Evolutionary conservation across 2,797 vertebrate species (phyloP), one percentile per base, ranked within the genome.

Genomic region (Danio tinwini): DNA sequence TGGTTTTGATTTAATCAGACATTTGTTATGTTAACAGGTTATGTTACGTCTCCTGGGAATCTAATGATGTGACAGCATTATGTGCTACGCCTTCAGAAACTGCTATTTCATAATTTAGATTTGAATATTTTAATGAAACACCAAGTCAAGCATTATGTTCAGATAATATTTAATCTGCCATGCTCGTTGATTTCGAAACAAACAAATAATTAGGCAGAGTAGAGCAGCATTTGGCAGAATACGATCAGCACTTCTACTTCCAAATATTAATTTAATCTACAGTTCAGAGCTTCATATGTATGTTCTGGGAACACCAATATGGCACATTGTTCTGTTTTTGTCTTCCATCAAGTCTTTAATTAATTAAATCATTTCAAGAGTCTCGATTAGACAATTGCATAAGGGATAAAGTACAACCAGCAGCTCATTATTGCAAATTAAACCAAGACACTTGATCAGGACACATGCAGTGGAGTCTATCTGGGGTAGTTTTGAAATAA

Each of bases 241-340:
- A 10, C 52, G 5, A 56, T 44, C 39, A 56, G 5, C 5, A 16
- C 37, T 58, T 73, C 58, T 37, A 68, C 47, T 40, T 73, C 14
- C 42, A 49, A n/a, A n/a, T 50, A 84, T 77, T 39, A n/a, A 77
- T 69, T 81, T 49, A 68, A 70, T 68, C 44, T 68, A 10, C 5
- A 0, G 19, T 67, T 67, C 19, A 37, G n/a, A 19, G 47, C 50
- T 77, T 77, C 45, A 47, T 16, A 39, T 59, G 49, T 9, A 65
- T 37, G 71, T 55, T 40, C 29, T 19, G 9, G 62, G 69, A 70
- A 42, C 6, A 42, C 1, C 1, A 55, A 42, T 44, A 42, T 55
- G 52, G 6, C 11, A 42, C 37, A 42, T 55, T 40, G 12, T 16
- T 13, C n/a, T 8, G 21, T 11, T 2, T n/a, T 5, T 39, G 37